phyloP scores from a whole-genome alignment of 2,888 invertebrate species.

The Folsomia candida region DNA sequence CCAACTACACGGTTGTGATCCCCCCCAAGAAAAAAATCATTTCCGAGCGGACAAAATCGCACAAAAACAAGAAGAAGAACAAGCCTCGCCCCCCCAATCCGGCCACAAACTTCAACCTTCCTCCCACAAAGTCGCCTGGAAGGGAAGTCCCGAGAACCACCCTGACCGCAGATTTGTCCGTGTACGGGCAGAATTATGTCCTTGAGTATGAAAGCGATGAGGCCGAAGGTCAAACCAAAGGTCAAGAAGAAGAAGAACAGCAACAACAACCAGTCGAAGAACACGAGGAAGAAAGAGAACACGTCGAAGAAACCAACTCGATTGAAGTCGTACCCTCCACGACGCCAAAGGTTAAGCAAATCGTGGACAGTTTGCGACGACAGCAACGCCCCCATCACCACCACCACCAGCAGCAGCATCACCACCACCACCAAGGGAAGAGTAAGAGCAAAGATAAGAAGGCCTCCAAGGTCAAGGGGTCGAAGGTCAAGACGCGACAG shows the following conservation, averaged over 20 bases:
- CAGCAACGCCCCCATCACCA: background rate
- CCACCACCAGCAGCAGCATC: no score
- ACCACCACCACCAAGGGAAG: no score
- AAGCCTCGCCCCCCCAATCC: background rate
- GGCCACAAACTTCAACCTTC: background rate
- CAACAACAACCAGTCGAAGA: no score
- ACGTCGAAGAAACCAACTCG: no score
- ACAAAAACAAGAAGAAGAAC: background rate
- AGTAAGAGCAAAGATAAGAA: no score
- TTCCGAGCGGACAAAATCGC: background rate
- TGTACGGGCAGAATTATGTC: background rate
- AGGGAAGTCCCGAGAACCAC: background rate
- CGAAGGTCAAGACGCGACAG: no score
- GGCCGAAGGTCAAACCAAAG: background rate
- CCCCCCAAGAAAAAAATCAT: background rate
- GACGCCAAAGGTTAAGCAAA: background rate
- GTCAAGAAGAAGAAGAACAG: background rate
- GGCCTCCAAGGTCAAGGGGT: no score
- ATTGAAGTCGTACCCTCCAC: background rate
- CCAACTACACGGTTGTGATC: background rate
- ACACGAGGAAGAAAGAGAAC: no score
- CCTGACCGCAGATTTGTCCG: background rate
- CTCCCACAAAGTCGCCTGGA: background rate
- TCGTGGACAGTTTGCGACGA: no score
- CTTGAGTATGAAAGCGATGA: background rate